These are phyloP conservation scores for Calypte anna DNA, from an alignment of 2,113 vertebrate genomes.

Conservation along the genomic window DNA sequence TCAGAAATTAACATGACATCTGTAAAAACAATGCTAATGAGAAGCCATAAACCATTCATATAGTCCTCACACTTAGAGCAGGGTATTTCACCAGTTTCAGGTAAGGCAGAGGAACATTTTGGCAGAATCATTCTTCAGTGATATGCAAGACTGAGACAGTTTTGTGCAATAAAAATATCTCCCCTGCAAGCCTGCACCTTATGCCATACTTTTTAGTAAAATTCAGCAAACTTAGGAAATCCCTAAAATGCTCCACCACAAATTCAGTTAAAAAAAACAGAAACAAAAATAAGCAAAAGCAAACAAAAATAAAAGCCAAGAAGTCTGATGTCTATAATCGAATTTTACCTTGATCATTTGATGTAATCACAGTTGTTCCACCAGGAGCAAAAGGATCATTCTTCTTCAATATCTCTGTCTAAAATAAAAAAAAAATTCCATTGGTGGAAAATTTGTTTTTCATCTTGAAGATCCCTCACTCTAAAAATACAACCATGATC, in stretches of 20 bases:
- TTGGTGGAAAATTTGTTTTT: slow-evolving; percentile 69
- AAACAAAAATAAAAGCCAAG: background rate
- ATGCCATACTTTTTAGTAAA: background rate
- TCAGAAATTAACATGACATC: background rate
- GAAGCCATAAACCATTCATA: background rate
- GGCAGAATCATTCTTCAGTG: background rate
- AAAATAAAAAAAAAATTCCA: slow-evolving; percentile 49
- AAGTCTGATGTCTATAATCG: background rate
- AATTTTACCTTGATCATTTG: slow-evolving; percentile 86
- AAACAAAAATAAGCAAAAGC: background rate
- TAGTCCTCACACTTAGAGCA: background rate
- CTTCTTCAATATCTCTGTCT: slow-evolving; percentile 83
- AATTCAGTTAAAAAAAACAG: background rate
- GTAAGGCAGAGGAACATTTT: background rate
- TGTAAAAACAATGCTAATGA: background rate
- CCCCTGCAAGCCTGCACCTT: background rate
- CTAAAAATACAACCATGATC: background rate
- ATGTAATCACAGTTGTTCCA: slow-evolving; percentile 84
- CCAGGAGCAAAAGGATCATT: slow-evolving; percentile 98
- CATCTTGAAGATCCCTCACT: background rate
- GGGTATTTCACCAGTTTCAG: background rate
- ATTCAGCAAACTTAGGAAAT: background rate
- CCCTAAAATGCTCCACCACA: background rate
- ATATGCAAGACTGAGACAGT: background rate
- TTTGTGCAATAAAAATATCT: background rate